Evolutionary conservation across 2,888 invertebrate genomes (phyloP).

Genomic region (Caenorhabditis uteleia): DNA sequence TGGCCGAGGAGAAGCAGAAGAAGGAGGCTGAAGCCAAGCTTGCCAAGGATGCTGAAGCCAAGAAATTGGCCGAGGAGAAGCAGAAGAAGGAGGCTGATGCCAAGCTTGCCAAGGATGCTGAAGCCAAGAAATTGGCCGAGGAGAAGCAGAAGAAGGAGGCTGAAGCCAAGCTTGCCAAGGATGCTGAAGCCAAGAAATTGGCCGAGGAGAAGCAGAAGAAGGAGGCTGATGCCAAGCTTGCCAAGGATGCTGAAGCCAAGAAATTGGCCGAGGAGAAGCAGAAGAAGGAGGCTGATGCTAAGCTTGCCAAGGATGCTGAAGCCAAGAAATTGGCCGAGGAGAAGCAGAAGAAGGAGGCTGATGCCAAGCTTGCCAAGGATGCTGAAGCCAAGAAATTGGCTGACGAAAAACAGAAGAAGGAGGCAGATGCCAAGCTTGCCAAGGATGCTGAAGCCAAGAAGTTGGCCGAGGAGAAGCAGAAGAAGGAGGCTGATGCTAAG

Average conservation of each 20-base stretch:
- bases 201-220: conserved; percentile 36
- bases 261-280: neutral
- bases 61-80: conserved; percentile 1
- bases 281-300: conserved; percentile 3
- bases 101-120: too few relatives aligned
- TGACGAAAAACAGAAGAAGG: too few relatives aligned
- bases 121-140: conserved; percentile 6
- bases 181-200: conserved; percentile 27
- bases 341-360: conserved; percentile 18
- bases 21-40: conserved; percentile 6
- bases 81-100: conserved; percentile 5
- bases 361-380: conserved; percentile 22
- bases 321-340: conserved; percentile 19
- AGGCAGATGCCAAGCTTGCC: conserved; percentile 7
- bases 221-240: conserved; percentile 12
- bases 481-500: conserved; percentile 12
- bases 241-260: too few relatives aligned
- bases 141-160: conserved; percentile 5
- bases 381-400: conserved; percentile 9
- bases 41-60: neutral
- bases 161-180: conserved; percentile 8
- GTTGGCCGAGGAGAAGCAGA: conserved; percentile 4
- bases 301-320: conserved; percentile 9
- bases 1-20: conserved; percentile 4
- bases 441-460: conserved; percentile 7